These are phyloP conservation scores for Bombus balteatus DNA, from an alignment of 1,140 invertebrate genomes.

Conservation along the genomic window DNA sequence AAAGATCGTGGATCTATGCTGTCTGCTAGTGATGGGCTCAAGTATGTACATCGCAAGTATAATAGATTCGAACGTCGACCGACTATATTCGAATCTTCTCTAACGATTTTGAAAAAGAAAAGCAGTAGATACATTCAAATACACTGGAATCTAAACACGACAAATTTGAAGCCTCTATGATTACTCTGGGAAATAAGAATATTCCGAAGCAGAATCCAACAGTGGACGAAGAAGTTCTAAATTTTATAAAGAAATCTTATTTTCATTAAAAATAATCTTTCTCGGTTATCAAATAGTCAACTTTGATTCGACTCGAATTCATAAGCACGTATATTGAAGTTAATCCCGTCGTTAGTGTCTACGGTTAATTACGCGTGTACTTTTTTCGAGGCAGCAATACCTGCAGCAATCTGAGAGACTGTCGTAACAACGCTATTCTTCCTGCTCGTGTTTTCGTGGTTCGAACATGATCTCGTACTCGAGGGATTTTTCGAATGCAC, in stretches of 20 bases:
- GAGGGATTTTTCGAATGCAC: conserved; percentile 35
- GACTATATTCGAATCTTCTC: neutral
- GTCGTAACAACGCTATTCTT: conserved; percentile 46
- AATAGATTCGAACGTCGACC: neutral
- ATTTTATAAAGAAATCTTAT: no score
- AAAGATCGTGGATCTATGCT: neutral
- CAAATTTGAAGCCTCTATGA: accelerated
- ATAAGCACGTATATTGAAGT: no score
- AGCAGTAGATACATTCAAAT: neutral
- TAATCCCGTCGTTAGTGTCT: neutral
- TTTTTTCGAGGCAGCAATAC: neutral
- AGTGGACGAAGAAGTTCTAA: no score
- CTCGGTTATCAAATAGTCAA: no score
- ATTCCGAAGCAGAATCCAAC: no score
- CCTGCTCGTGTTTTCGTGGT: conserved; percentile 57
- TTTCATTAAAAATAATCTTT: no score
- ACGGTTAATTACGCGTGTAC: conserved; percentile 18
- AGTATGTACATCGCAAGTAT: neutral
- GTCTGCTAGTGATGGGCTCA: neutral
- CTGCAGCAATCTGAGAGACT: neutral
- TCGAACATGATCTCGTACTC: conserved; percentile 32
- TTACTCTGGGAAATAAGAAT: no score
- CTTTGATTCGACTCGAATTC: no score
- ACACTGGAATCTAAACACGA: neutral
- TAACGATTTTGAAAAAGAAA: neutral